phyloP scores from a whole-genome alignment of 1,140 invertebrate species.

The Heliconius hermathena region DNA sequence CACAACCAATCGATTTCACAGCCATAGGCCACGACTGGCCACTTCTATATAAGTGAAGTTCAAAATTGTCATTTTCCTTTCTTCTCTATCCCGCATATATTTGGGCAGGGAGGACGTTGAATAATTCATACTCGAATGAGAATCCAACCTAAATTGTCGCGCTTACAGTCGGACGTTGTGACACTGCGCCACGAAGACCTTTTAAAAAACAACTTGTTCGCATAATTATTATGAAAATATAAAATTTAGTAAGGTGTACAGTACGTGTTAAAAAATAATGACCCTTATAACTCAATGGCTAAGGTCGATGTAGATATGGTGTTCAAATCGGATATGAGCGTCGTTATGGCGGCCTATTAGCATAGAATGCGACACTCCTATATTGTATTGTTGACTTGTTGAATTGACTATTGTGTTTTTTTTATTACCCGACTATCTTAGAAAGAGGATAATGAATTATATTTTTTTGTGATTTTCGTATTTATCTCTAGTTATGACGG shows the following conservation, averaged over 20 bases:
- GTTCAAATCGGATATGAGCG: slow-evolving; percentile 24
- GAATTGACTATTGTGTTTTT: slow-evolving; percentile 28
- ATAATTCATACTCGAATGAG: no score
- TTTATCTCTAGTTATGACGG: neutral
- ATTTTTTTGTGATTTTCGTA: neutral
- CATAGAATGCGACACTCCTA: slow-evolving; percentile 57
- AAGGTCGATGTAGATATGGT: neutral
- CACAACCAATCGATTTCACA: neutral
- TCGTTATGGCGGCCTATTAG: slow-evolving; percentile 44
- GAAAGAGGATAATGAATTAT: neutral
- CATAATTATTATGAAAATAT: neutral
- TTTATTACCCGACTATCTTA: neutral
- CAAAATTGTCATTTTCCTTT: no score
- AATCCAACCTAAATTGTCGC: neutral
- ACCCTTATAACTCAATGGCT: neutral
- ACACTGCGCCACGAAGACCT: no score
- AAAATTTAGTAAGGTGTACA: neutral
- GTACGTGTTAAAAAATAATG: neutral
- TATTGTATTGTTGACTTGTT: slow-evolving; percentile 34
- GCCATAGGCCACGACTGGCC: no score
- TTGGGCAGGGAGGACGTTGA: no score
- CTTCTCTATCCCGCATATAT: no score
- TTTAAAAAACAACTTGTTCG: neutral
- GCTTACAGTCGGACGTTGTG: neutral
- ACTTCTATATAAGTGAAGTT: no score